Conservation (phyloP, 2,113 vertebrate species). For the Mirza zaza region DNA sequence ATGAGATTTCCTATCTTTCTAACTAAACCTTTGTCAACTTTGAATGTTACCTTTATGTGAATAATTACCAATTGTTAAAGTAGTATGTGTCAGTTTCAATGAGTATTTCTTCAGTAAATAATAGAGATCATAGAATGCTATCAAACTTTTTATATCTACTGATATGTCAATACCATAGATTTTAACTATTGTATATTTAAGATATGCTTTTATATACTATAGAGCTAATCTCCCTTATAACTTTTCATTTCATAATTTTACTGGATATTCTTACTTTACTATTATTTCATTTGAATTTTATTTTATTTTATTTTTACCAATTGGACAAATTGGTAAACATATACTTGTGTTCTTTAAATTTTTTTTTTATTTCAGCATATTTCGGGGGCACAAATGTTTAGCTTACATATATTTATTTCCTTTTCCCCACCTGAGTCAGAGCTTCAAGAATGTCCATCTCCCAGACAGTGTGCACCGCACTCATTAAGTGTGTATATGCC, state of each 20-base stretch:
- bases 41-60: background rate
- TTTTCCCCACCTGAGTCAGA: no score
- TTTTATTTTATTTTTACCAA: no score
- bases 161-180: background rate
- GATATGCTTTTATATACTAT: background rate
- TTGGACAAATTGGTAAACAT: no score
- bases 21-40: background rate
- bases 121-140: background rate
- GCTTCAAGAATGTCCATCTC: no score
- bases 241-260: background rate
- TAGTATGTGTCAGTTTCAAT: background rate
- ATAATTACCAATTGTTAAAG: background rate
- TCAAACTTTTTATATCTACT: background rate
- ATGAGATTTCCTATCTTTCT: background rate
- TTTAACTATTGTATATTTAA: background rate
- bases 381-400: no score
- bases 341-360: no score
- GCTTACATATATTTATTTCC: no score
- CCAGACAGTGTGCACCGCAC: no score
- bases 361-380: no score
- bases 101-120: background rate
- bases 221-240: background rate
- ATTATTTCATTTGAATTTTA: no score
- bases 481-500: no score
- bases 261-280: background rate